phyloP scores from a whole-genome alignment of 1,140 invertebrate species.

The Chironomus striatipennis region DNA sequence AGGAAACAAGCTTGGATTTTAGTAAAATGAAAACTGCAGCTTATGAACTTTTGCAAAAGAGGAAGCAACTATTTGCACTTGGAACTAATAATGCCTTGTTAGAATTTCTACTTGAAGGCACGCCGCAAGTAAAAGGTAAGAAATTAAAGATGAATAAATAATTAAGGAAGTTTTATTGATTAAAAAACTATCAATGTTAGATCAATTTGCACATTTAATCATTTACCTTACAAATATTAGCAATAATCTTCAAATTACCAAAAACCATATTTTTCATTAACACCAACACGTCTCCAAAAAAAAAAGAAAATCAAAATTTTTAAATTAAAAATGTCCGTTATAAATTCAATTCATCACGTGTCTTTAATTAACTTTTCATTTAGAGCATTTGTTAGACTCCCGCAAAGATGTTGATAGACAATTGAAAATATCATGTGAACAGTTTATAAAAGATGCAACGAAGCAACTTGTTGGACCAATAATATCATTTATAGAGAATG shows the following conservation, averaged over 20 bases:
- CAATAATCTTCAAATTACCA: no score
- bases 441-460: conserved; percentile 75
- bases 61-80: conserved; percentile 77
- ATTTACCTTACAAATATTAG: no score
- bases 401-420: conserved; percentile 90
- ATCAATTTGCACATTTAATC: no score
- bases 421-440: conserved; percentile 84
- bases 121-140: conserved; percentile 71
- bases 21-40: conserved; percentile 80
- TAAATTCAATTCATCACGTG: no score
- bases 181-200: no score
- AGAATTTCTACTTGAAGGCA: conserved; percentile 84
- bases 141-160: no score
- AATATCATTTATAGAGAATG: conserved; percentile 63
- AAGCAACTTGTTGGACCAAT: conserved; percentile 65
- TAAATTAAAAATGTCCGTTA: no score
- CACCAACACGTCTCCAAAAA: no score
- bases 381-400: conserved; percentile 83
- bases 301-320: no score
- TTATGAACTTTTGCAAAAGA: conserved; percentile 75
- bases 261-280: no score
- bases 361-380: neutral
- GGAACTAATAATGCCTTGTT: conserved; percentile 84
- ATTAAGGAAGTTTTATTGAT: no score
- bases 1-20: conserved; percentile 88